phyloP scores from a whole-genome alignment of 2,797 vertebrate species.

The Rhinoraja longicauda region DNA sequence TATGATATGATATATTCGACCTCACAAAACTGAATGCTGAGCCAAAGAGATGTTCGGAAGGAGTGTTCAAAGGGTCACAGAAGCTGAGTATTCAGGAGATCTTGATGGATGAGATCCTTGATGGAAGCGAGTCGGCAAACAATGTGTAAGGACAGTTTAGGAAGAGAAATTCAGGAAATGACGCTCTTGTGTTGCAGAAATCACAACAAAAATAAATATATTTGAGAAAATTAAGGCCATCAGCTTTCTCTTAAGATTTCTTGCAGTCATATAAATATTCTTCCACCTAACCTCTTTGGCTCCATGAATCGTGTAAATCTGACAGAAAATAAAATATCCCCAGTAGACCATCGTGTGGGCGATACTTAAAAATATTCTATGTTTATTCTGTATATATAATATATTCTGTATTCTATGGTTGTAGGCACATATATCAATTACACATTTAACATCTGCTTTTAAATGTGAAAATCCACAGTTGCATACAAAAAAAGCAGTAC shows the following conservation, averaged over 20 bases:
- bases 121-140: background rate
- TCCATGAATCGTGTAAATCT: background rate
- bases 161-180: background rate
- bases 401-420: slow-evolving; percentile 9
- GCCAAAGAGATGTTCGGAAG: background rate
- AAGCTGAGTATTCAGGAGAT: background rate
- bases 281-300: background rate
- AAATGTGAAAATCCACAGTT: background rate
- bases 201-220: background rate
- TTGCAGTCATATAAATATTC: background rate
- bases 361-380: slow-evolving; percentile 13
- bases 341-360: background rate
- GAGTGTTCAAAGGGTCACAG: background rate
- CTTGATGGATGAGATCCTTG: background rate
- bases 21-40: background rate
- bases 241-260: background rate
- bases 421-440: background rate
- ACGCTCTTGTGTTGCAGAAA: background rate
- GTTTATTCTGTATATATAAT: no score
- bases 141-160: background rate
- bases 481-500: background rate
- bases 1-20: no score
- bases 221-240: background rate
- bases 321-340: background rate
- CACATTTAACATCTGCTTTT: background rate